Base-by-base conservation (phyloP, 2,113 vertebrate species). In the Cynopterus brachyotis region DNA sequence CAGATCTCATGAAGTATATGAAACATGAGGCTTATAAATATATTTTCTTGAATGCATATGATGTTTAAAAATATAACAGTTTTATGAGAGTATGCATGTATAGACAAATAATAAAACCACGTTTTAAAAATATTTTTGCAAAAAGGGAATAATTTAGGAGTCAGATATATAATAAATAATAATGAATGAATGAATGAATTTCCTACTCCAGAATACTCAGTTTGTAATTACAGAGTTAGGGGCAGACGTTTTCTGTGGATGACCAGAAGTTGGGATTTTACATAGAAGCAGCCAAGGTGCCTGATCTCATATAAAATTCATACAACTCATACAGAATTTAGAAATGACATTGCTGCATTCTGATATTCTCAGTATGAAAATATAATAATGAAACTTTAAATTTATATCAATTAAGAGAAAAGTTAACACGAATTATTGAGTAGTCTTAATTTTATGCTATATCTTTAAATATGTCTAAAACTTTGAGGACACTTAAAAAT, bases 41-140 rank as follows among this genome's bases (percentile, higher is more conserved):
- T 73, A 73, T 95, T 97, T 96, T 89, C 93, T 93, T 94, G 62
- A 96, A 64, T 93, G 22, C 28, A 94, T 94, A 57, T 45, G 93
- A 66, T 89, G 82, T 97, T 96, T 97, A 89, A 97, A 96, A 97
- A 80, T 97, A 75, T 81, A 85, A 95, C 91, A 70, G 66, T 93
- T 97, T 96, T 89, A 91, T 50, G 85, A 76, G 92, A 37, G 13
- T 55, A n/a, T 60, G 72, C 35, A 91, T 47, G 60, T 92, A 87
- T 91, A 92, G 84, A 91, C 95, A 97, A 95, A 96, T 84, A 60
- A 69, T 89, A 40, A 87, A 90, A 84, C 69, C 75, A 66, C n/a
- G 30, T 55, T 87, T 90, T 66, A 40, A 78, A 70, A 37, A 59
- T 47, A 84, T 62, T 83, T 55, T 75, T 47, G 1, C 22, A 32